These are phyloP conservation scores for Laterallus jamaicensis DNA, from an alignment of 2,113 vertebrate species.

Conservation along the genomic window DNA sequence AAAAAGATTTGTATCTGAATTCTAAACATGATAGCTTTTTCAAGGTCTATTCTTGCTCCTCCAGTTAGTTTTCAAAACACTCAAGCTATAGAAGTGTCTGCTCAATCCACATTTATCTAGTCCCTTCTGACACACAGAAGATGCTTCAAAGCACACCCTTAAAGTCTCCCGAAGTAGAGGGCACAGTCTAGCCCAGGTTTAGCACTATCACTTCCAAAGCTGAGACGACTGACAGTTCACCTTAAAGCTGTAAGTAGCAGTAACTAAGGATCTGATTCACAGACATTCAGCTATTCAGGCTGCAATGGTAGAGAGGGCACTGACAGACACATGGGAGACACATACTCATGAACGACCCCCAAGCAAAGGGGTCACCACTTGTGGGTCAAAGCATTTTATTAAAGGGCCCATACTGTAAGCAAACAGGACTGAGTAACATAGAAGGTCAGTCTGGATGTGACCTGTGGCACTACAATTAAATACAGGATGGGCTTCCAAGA, in stretches of 20 bases:
- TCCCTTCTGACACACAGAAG: not conserved
- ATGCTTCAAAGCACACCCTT: not conserved
- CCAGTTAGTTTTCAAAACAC: not conserved
- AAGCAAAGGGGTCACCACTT: not conserved
- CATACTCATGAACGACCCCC: not conserved
- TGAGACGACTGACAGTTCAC: not conserved
- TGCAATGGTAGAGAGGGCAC: not conserved
- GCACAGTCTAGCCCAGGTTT: not conserved
- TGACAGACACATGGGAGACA: not conserved
- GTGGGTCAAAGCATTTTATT: not conserved
- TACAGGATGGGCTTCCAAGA: not conserved
- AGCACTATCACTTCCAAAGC: not conserved
- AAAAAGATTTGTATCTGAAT: not conserved
- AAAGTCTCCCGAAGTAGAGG: not conserved
- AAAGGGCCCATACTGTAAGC: accelerated
- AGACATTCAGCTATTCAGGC: not conserved
- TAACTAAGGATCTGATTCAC: not conserved
- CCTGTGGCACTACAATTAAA: not conserved
- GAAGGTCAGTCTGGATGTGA: not conserved
- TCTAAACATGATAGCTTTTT: not conserved
- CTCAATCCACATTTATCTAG: not conserved
- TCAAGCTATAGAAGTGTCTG: not conserved
- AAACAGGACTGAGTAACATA: not conserved
- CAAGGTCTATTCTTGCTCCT: not conserved
- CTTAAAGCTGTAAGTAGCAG: not conserved